Percentiles rank a stretch among this genome's conserved stretches.
phyloP scores from a whole-genome alignment of 2,888 invertebrate species.

The Perizoma flavofasciatum region DNA sequence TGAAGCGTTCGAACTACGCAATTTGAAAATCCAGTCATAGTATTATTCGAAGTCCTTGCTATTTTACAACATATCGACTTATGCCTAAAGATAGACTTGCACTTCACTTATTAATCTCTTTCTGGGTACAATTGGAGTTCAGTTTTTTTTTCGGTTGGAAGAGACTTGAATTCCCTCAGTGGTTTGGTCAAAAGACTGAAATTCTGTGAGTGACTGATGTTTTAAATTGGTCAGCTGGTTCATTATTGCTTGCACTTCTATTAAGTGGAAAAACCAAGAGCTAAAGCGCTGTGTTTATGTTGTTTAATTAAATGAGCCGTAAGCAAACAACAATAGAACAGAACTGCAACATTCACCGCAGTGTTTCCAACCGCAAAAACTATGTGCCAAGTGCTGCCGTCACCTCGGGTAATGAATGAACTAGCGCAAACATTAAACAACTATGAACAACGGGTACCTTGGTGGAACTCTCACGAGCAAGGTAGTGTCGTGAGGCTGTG shows the following conservation, averaged over 20 bases:
- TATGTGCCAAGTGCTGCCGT: constrained; percentile 44
- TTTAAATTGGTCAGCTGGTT: no score
- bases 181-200: not conserved
- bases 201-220: no score
- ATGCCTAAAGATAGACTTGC: no score
- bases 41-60: not conserved
- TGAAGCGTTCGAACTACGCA: constrained; percentile 17
- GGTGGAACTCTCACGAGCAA: constrained; percentile 26
- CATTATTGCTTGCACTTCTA: no score
- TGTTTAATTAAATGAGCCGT: constrained; percentile 41
- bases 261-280: constrained; percentile 19
- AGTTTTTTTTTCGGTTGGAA: not conserved
- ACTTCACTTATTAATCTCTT: no score
- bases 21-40: constrained; percentile 14
- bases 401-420: constrained; percentile 57
- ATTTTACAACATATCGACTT: not conserved
- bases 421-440: constrained; percentile 36
- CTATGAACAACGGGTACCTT: constrained; percentile 44
- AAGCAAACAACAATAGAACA: constrained; percentile 46
- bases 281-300: constrained; percentile 24
- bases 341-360: constrained; percentile 40
- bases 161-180: not conserved
- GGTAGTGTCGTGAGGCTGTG: constrained; percentile 32
- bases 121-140: no score
- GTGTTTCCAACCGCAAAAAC: constrained; percentile 45